Conservation (phyloP, 2,113 vertebrate genomes). For the Hippoglossus stenolepis region DNA sequence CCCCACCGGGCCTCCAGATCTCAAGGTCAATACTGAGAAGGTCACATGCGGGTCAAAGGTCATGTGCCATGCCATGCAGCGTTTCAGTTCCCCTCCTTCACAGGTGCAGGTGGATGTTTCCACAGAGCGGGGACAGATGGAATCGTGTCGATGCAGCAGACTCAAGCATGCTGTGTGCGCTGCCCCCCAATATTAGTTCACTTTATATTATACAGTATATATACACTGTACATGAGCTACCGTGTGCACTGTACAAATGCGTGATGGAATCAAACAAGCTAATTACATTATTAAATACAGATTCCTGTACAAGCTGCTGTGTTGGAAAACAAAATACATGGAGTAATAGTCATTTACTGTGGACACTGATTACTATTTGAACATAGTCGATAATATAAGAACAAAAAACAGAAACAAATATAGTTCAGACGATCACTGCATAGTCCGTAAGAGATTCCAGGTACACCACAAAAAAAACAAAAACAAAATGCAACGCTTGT, state of each 20-base stretch:
- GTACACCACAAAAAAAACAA: slow-evolving; percentile 54
- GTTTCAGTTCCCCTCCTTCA: slow-evolving; percentile 28
- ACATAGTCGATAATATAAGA: slow-evolving; percentile 81
- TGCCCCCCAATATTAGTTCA: slow-evolving; percentile 24
- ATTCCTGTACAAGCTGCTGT: slow-evolving; percentile 76
- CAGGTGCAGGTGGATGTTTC: slow-evolving; percentile 18
- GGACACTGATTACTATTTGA: slow-evolving; percentile 84
- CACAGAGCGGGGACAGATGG: slow-evolving; percentile 33
- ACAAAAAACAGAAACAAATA: slow-evolving; percentile 73
- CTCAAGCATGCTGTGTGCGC: slow-evolving; percentile 11
- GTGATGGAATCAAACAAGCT: slow-evolving; percentile 16
- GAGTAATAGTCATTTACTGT: too few relatives aligned
- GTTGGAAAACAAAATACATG: slow-evolving; percentile 79
- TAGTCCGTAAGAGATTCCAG: slow-evolving; percentile 61
- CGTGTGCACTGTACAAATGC: slow-evolving; percentile 33
- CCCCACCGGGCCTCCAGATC: slow-evolving; percentile 12
- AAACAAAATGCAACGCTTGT: slow-evolving; percentile 29
- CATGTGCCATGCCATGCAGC: slow-evolving; percentile 60
- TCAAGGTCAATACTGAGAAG: slow-evolving; percentile 33
- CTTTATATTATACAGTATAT: slow-evolving; percentile 25
- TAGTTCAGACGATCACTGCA: slow-evolving; percentile 81
- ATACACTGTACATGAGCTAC: slow-evolving; percentile 33
- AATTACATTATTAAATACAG: slow-evolving; percentile 48
- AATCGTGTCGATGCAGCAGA: slow-evolving; percentile 19
- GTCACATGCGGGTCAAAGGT: slow-evolving; percentile 66